Evolutionary conservation across 2,797 vertebrate genomes (phyloP).

Genomic region (Macroramphosus scolopax): DNA sequence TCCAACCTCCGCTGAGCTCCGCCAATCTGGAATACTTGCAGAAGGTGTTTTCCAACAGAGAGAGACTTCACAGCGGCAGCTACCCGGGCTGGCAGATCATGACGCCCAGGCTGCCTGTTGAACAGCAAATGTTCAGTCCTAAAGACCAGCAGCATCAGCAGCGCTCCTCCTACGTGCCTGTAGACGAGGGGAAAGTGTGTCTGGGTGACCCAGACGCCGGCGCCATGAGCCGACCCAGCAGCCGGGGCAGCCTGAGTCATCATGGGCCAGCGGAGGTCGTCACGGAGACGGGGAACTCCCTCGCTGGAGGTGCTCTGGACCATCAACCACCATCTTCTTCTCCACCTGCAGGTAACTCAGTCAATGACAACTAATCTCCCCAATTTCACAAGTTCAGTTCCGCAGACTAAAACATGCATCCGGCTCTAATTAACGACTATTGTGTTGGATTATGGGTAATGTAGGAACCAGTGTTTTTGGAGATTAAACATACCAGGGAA

Average conservation of each 20-base stretch:
- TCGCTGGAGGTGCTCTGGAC: slow-evolving; percentile 85
- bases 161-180: slow-evolving; percentile 58
- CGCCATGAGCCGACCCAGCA: slow-evolving; percentile 88
- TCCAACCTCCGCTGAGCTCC: slow-evolving; percentile 89
- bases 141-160: slow-evolving; percentile 81
- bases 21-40: slow-evolving; percentile 91
- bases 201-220: slow-evolving; percentile 88
- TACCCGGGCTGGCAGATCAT: slow-evolving; percentile 97
- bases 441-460: too few relatives aligned
- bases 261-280: slow-evolving; percentile 83
- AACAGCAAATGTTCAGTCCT: slow-evolving; percentile 85
- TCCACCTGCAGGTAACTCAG: slow-evolving; percentile 94
- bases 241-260: slow-evolving; percentile 83
- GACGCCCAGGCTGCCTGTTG: slow-evolving; percentile 87
- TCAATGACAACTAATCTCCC: too few relatives aligned
- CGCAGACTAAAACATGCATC: too few relatives aligned
- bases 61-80: slow-evolving; percentile 82
- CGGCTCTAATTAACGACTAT: too few relatives aligned
- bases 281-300: slow-evolving; percentile 84
- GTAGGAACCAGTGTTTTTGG: too few relatives aligned
- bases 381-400: too few relatives aligned
- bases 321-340: slow-evolving; percentile 90
- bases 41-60: slow-evolving; percentile 89
- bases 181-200: slow-evolving; percentile 86
- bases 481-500: too few relatives aligned